These are phyloP conservation scores for Mugil cephalus DNA, from an alignment of 2,113 vertebrate species.

Conservation along the genomic window DNA sequence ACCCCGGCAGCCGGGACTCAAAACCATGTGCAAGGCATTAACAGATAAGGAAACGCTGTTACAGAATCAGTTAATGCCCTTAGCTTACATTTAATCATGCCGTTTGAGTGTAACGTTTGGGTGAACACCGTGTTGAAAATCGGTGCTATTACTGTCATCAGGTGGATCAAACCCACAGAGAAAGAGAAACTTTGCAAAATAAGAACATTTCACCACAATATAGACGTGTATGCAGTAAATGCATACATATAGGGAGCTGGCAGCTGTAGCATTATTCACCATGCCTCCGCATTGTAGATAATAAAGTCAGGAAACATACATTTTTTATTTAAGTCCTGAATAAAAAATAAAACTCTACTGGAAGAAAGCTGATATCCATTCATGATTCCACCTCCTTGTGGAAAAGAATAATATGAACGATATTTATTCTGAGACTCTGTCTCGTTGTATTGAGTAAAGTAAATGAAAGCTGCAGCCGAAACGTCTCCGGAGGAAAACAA, in stretches of 20 bases:
- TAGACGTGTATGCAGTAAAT: no score
- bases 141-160: no score
- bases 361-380: slow-evolving; percentile 52
- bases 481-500: slow-evolving; percentile 1
- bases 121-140: no score
- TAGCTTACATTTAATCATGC: no score
- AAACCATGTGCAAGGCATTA: no score
- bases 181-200: no score
- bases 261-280: slow-evolving; percentile 9
- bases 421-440: slow-evolving; percentile 13
- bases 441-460: not conserved
- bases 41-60: no score
- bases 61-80: no score
- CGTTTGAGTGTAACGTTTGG: no score
- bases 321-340: slow-evolving; percentile 58
- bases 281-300: not conserved
- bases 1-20: no score
- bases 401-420: slow-evolving; percentile 25
- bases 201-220: no score
- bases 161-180: no score
- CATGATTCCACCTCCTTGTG: slow-evolving; percentile 41
- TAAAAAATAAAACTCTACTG: slow-evolving; percentile 42
- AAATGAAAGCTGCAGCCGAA: slow-evolving; percentile 19
- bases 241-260: not conserved
- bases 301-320: slow-evolving; percentile 30